A percentile compares a stretch with the other conserved stretches of the same genome.
phyloP scores from a whole-genome alignment of 2,113 vertebrate species.

The Emydocephalus ijimae region DNA sequence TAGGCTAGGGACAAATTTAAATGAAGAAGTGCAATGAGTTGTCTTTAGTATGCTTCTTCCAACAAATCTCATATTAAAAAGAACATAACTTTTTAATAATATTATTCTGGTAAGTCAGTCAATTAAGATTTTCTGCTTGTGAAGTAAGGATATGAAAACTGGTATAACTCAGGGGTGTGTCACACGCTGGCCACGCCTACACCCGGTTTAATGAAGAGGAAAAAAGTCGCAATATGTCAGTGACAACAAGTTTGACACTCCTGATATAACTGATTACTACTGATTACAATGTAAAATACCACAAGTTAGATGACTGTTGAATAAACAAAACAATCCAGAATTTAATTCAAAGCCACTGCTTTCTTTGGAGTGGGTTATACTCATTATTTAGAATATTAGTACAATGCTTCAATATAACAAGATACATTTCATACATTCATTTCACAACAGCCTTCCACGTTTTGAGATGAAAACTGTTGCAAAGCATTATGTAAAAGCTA shows the following conservation, averaged over 20 bases:
- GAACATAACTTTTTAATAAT: not conserved
- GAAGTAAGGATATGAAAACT: not conserved
- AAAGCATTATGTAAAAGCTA: not conserved
- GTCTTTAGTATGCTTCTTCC: not conserved
- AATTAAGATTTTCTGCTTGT: not conserved
- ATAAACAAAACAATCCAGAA: not conserved
- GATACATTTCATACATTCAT: constrained; percentile 5
- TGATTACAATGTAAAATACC: not conserved
- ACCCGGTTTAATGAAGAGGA: no score
- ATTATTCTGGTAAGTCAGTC: not conserved
- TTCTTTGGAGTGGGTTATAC: constrained; percentile 7
- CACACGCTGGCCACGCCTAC: no score
- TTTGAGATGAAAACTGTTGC: constrained; percentile 4
- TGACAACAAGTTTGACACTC: not conserved
- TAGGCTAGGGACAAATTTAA: not conserved
- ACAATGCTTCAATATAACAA: constrained; percentile 13
- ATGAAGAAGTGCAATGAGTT: not conserved
- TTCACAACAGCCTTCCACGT: not conserved
- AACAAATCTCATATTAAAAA: constrained; percentile 15
- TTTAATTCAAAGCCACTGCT: not conserved
- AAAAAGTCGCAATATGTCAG: no score
- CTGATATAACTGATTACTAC: not conserved
- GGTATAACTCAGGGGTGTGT: not conserved
- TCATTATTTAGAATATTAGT: not conserved
- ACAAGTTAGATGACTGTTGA: fast-evolving